Evolutionary conservation across 2,888 invertebrate species (phyloP).

Genomic region (Noctua comes): DNA sequence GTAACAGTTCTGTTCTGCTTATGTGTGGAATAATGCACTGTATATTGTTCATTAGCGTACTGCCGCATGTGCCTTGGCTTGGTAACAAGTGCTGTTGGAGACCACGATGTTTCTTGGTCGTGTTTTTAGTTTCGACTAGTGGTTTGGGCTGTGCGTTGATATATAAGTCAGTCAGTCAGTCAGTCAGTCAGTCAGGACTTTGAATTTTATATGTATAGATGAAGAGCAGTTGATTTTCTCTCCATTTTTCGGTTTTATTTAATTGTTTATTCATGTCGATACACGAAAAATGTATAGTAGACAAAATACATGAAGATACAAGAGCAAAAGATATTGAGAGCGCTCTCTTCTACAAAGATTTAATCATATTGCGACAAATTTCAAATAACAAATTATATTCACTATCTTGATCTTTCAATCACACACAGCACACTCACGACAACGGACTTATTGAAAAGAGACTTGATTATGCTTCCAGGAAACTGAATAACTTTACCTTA

Average conservation of each 20-base stretch:
- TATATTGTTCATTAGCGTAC: conserved; percentile 46
- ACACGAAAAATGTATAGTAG: not conserved
- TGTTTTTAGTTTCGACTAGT: not conserved
- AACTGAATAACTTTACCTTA: not conserved
- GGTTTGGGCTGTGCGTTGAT: too few species aligned
- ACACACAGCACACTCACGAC: not conserved
- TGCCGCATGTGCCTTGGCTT: conserved; percentile 12
- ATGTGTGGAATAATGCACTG: conserved; percentile 45
- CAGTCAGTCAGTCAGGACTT: too few species aligned
- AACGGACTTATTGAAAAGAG: not conserved
- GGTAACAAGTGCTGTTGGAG: conserved; percentile 4
- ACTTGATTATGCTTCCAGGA: not conserved
- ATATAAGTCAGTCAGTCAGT: too few species aligned
- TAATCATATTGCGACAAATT: not conserved
- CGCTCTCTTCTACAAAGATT: not conserved
- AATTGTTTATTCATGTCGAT: not conserved
- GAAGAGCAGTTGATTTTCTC: not conserved
- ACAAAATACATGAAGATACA: too few species aligned
- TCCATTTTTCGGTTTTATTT: not conserved
- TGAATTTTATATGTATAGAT: too few species aligned
- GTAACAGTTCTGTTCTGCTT: conserved; percentile 30
- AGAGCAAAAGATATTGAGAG: too few species aligned
- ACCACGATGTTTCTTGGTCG: not conserved
- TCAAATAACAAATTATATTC: not conserved
- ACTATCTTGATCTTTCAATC: not conserved